Conservation (phyloP, 2,888 invertebrate genomes). For the Drosophila algonquin region DNA sequence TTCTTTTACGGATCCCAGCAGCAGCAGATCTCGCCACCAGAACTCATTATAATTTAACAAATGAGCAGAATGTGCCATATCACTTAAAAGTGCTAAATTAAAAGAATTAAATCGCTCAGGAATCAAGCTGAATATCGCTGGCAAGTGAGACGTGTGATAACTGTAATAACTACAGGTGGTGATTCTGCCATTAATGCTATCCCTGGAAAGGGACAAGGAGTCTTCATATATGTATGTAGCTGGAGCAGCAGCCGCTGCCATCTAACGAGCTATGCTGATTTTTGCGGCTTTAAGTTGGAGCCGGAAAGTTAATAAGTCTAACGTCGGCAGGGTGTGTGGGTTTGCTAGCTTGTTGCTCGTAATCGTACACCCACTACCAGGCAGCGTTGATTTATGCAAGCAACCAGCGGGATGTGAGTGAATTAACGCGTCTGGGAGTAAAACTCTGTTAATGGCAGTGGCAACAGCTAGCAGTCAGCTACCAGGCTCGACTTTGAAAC, state of each 20-base stretch:
- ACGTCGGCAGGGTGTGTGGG: background rate
- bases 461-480: conserved; percentile 33
- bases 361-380: conserved; percentile 14
- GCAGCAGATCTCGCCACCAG: too few relatives aligned
- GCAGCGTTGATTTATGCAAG: conserved; percentile 68
- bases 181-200: conserved; percentile 10
- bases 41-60: too few relatives aligned
- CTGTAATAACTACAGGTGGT: conserved; percentile 47
- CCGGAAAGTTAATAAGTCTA: conserved; percentile 19
- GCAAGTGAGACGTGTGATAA: conserved; percentile 30
- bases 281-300: conserved; percentile 66
- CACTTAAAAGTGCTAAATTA: conserved; percentile 59
- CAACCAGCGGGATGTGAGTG: conserved; percentile 61
- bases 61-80: too few relatives aligned
- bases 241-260: background rate
- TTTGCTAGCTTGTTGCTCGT: too few relatives aligned
- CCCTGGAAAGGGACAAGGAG: conserved; percentile 8
- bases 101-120: conserved; percentile 63
- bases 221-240: too few relatives aligned
- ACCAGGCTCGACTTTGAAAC: conserved; percentile 19
- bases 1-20: too few relatives aligned
- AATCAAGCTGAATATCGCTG: conserved; percentile 18
- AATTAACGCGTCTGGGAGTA: conserved; percentile 65
- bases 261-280: conserved; percentile 68
- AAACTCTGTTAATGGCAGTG: conserved; percentile 68